A percentile compares a stretch with the other conserved stretches of the same genome.
phyloP scores from a whole-genome alignment of 1,140 invertebrate species.

The Tetramorium simillimum region DNA sequence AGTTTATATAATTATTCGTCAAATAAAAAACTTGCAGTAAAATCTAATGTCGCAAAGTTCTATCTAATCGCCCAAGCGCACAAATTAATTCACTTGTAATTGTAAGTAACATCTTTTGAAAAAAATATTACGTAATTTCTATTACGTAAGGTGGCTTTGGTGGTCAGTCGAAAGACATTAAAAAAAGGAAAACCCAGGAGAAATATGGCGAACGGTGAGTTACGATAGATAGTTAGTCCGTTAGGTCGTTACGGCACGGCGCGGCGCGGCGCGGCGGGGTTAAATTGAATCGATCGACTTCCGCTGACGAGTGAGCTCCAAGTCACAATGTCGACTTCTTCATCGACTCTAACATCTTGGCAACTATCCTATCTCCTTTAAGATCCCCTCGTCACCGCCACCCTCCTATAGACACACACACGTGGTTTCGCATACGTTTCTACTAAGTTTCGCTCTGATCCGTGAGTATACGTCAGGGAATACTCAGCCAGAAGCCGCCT shows the following conservation, averaged over 20 bases:
- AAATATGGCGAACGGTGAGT: neutral
- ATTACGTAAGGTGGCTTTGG: neutral
- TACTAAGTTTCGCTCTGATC: slow-evolving; percentile 35
- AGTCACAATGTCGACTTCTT: slow-evolving; percentile 46
- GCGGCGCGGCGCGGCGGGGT: neutral
- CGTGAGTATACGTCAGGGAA: slow-evolving; percentile 33
- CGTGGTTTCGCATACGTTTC: neutral
- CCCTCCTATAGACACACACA: neutral
- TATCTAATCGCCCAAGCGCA: neutral
- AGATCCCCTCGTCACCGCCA: neutral
- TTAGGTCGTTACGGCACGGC: neutral
- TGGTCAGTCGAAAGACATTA: neutral
- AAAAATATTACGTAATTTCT: neutral
- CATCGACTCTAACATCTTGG: neutral
- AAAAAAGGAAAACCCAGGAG: neutral
- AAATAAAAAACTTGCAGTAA: neutral
- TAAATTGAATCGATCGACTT: slow-evolving; percentile 40
- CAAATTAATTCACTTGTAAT: neutral
- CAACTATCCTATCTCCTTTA: slow-evolving; percentile 34
- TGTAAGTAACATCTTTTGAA: neutral
- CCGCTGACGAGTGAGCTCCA: neutral
- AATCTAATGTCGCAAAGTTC: neutral
- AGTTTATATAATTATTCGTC: neutral
- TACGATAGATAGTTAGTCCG: slow-evolving; percentile 2
- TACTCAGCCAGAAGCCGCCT: neutral